These are phyloP conservation scores for Drosophila burlai DNA, from an alignment of 1,140 invertebrate species.

Conservation along the genomic window DNA sequence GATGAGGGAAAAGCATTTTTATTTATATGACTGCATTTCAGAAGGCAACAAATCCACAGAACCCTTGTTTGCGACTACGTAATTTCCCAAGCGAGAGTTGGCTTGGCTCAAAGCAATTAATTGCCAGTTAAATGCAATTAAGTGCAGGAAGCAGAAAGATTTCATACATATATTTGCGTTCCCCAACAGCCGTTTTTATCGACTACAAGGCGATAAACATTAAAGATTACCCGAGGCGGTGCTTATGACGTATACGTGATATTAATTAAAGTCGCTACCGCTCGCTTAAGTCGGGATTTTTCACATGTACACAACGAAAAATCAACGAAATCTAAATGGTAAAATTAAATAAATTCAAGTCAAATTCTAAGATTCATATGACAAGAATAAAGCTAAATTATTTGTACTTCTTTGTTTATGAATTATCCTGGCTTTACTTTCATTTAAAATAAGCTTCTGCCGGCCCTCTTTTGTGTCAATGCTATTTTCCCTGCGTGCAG, in stretches of 20 bases:
- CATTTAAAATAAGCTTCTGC: neutral
- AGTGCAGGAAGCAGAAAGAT: conserved; percentile 21
- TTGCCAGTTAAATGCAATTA: conserved; percentile 64
- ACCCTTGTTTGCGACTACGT: conserved; percentile 9
- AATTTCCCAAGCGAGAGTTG: conserved; percentile 17
- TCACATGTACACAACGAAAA: conserved; percentile 3
- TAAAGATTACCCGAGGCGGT: conserved; percentile 54
- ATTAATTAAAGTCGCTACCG: conserved; percentile 44
- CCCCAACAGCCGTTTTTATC: conserved; percentile 66
- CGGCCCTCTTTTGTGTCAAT: neutral
- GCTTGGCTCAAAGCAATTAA: conserved; percentile 42
- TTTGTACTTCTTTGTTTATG: neutral
- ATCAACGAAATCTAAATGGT: neutral
- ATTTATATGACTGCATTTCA: neutral
- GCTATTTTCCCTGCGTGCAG: conserved; percentile 10
- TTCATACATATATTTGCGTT: conserved; percentile 62
- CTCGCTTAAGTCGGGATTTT: conserved; percentile 63
- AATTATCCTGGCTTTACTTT: neutral
- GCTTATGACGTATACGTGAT: conserved; percentile 35
- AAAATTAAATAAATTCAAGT: neutral
- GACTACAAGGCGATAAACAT: conserved; percentile 73
- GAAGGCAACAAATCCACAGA: neutral
- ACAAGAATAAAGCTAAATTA: neutral
- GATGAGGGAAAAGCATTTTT: neutral
- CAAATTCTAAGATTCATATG: too few species aligned